Percentiles rank a stretch among this genome's conserved stretches.
These are phyloP conservation scores for Apodemus agrarius DNA, from an alignment of 2,797 vertebrate genomes.

Conservation along the genomic window DNA sequence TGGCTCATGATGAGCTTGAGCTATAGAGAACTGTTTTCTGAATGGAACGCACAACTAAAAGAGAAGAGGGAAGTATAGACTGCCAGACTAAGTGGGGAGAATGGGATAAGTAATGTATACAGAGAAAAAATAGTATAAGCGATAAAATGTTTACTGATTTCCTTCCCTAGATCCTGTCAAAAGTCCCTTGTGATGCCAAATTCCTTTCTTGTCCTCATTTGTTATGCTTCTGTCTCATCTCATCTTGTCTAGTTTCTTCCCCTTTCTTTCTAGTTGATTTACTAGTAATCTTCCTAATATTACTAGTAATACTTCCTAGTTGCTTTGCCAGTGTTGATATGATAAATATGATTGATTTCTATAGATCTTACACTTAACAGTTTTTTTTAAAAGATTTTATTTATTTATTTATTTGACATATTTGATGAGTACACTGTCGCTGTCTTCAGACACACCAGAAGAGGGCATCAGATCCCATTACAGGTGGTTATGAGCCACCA, in stretches of 20 bases:
- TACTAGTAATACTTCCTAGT: not conserved
- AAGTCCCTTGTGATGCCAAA: not conserved
- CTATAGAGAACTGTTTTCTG: not conserved
- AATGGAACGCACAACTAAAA: not conserved
- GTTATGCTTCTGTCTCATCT: not conserved
- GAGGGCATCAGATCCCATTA: no score
- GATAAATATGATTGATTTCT: constrained; percentile 8
- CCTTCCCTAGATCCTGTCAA: no score
- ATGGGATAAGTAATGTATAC: not conserved
- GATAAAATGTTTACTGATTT: no score
- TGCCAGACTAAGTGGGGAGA: not conserved
- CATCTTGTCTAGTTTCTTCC: not conserved
- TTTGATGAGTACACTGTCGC: no score
- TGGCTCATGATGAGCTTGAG: not conserved
- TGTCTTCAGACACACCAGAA: no score
- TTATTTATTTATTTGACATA: no score
- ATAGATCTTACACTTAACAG: not conserved
- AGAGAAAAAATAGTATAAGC: not conserved
- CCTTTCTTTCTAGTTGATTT: not conserved
- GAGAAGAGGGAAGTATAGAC: not conserved
- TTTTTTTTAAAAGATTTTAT: no score
- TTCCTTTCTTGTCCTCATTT: not conserved
- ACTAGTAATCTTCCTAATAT: not conserved
- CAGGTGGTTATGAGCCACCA: no score
- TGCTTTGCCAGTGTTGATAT: constrained; percentile 6